A percentile compares a stretch with the other conserved stretches of the same genome.
Conservation (phyloP, 1,140 invertebrate species). For the Episyrphus balteatus region DNA sequence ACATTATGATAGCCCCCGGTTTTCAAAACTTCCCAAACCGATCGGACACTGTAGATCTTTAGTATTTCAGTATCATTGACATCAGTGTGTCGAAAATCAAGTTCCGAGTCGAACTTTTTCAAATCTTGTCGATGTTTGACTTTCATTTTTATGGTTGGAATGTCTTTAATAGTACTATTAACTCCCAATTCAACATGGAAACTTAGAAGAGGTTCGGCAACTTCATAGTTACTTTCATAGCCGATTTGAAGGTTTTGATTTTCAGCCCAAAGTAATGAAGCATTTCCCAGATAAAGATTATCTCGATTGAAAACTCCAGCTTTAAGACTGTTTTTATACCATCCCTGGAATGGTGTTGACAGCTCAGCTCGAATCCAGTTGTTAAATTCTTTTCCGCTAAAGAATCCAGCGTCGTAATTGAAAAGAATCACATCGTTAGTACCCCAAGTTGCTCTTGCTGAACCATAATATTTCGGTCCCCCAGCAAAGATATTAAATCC, state of each 20-base stretch:
- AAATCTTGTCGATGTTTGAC: conserved; percentile 43
- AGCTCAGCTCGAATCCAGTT: conserved; percentile 41
- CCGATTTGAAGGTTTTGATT: conserved; percentile 42
- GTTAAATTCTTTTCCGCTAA: conserved; percentile 37
- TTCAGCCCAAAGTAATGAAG: conserved; percentile 44
- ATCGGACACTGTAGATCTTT: conserved; percentile 43
- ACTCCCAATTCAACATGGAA: conserved; percentile 42
- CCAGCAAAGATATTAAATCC: conserved; percentile 42
- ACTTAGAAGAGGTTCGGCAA: conserved; percentile 28
- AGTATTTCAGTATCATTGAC: conserved; percentile 18
- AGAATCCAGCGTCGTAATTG: conserved; percentile 35
- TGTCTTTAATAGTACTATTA: conserved; percentile 45
- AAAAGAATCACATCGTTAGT: conserved; percentile 41
- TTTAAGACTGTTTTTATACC: conserved; percentile 54
- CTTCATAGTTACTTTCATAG: conserved; percentile 39
- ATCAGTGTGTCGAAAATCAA: conserved; percentile 36
- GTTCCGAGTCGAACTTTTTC: conserved; percentile 39
- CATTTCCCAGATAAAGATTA: conserved; percentile 31
- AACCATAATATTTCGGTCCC: conserved; percentile 38
- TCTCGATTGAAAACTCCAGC: conserved; percentile 25
- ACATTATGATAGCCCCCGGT: conserved; percentile 39
- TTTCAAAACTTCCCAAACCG: conserved; percentile 42
- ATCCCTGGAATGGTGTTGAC: conserved; percentile 60
- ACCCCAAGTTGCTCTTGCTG: conserved; percentile 44
- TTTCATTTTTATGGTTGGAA: conserved; percentile 43